Evolutionary conservation across 2,113 vertebrate species (phyloP).

Genomic region (Rhineura floridana): DNA sequence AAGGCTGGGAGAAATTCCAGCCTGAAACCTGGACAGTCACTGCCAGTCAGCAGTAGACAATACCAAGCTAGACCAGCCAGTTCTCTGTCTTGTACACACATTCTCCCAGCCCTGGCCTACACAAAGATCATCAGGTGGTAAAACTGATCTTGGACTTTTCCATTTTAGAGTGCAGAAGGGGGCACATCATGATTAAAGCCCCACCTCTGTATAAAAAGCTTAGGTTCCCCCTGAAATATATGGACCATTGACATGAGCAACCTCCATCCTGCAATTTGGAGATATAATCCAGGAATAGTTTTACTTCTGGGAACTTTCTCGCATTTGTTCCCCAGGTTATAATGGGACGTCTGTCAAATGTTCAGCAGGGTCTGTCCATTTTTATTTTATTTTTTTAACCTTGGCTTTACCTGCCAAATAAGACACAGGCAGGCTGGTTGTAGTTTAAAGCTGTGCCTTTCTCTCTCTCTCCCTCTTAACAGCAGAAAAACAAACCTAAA

Average conservation of each 20-base stretch:
- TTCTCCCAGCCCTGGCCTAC: background rate
- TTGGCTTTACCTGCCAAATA: slow-evolving; percentile 39
- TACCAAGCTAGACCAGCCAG: too few species aligned
- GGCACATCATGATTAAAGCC: background rate
- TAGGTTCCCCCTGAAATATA: background rate
- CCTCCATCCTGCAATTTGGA: background rate
- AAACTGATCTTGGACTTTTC: background rate
- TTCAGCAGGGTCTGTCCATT: slow-evolving; percentile 33
- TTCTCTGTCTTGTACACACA: background rate
- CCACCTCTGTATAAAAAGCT: too few species aligned
- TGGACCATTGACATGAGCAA: too few species aligned
- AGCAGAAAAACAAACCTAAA: slow-evolving; percentile 14
- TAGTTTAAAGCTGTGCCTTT: slow-evolving; percentile 11
- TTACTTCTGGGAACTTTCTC: background rate
- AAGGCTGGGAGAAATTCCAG: too few species aligned
- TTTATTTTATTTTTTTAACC: slow-evolving; percentile 30
- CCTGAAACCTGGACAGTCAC: too few species aligned
- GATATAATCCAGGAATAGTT: background rate
- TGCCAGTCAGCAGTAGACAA: too few species aligned
- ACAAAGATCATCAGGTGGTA: background rate
- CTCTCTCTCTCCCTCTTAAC: slow-evolving; percentile 14
- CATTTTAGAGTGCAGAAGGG: background rate
- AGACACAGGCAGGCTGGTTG: slow-evolving; percentile 43
- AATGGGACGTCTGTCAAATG: slow-evolving; percentile 46
- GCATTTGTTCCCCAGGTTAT: background rate